Conservation (phyloP, 2,888 invertebrate species). For the Ophioninae sp. region DNA sequence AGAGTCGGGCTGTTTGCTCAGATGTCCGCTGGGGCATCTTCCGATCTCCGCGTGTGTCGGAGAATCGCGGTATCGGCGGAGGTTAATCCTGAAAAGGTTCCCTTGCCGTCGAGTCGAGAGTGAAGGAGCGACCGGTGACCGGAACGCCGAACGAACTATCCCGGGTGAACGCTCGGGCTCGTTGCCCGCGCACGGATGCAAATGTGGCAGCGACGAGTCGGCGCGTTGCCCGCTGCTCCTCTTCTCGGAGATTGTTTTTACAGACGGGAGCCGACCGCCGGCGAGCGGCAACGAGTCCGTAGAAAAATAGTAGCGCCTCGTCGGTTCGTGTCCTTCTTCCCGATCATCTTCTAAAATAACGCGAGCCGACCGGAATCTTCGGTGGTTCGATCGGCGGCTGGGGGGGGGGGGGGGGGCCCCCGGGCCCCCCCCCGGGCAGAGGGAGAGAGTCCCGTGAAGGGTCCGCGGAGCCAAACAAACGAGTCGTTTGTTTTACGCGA, state of each 20-base stretch:
- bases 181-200: background rate
- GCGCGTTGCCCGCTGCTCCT: slow-evolving; percentile 24
- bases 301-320: slow-evolving; percentile 53
- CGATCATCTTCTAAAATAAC: slow-evolving; percentile 56
- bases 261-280: slow-evolving; percentile 37
- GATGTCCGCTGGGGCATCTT: no score
- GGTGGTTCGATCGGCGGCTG: slow-evolving; percentile 32
- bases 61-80: no score
- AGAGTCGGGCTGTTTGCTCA: no score
- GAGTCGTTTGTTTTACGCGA: slow-evolving; percentile 66
- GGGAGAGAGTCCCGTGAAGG: slow-evolving; percentile 40
- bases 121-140: no score
- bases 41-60: no score
- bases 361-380: slow-evolving; percentile 55
- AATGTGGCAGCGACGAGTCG: slow-evolving; percentile 9
- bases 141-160: no score
- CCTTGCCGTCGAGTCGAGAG: no score
- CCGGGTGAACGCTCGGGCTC: no score
- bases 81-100: no score
- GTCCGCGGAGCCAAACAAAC: slow-evolving; percentile 54
- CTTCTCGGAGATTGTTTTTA: slow-evolving; percentile 54
- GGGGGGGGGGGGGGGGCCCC: slow-evolving; percentile 18
- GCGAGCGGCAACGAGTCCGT: slow-evolving; percentile 46
- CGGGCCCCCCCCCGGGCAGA: no score
- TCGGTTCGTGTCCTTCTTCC: slow-evolving; percentile 15